phyloP scores from a whole-genome alignment of 35 echinoderm and acorn worm genomes.

The Lytechinus pictus region DNA sequence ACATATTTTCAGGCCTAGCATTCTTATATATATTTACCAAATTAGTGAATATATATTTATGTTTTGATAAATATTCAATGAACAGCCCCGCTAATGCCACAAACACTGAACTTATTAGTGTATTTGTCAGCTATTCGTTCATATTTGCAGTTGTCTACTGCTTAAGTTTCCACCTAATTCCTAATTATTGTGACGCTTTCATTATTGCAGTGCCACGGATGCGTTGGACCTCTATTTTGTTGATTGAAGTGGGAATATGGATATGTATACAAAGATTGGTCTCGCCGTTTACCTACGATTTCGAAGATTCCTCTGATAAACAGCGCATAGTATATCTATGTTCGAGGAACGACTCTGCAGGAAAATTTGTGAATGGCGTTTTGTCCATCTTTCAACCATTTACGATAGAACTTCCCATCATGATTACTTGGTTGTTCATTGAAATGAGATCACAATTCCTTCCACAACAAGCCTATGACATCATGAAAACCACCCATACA shows the following conservation, averaged over 20 bases:
- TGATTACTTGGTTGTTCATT: background rate
- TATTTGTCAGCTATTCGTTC: background rate
- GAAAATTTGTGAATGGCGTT: background rate
- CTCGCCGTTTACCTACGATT: background rate
- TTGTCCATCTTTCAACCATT: background rate
- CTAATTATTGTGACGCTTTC: background rate
- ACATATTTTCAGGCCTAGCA: background rate
- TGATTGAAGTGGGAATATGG: background rate
- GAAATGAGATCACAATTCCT: background rate
- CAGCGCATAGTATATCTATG: background rate
- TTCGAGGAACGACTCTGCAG: background rate
- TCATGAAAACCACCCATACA: background rate
- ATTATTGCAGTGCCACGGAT: background rate
- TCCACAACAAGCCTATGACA: background rate
- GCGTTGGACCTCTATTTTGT: background rate
- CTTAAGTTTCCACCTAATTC: conserved; percentile 2
- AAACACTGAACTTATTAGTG: background rate
- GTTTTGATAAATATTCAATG: background rate
- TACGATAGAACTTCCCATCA: background rate
- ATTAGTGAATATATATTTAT: background rate
- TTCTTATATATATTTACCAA: background rate
- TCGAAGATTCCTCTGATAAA: background rate
- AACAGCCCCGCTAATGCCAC: background rate
- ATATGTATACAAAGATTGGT: background rate
- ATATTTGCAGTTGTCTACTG: background rate